phyloP scores from a whole-genome alignment of 2,113 vertebrate species.

The Tragelaphus strepsiceros region DNA sequence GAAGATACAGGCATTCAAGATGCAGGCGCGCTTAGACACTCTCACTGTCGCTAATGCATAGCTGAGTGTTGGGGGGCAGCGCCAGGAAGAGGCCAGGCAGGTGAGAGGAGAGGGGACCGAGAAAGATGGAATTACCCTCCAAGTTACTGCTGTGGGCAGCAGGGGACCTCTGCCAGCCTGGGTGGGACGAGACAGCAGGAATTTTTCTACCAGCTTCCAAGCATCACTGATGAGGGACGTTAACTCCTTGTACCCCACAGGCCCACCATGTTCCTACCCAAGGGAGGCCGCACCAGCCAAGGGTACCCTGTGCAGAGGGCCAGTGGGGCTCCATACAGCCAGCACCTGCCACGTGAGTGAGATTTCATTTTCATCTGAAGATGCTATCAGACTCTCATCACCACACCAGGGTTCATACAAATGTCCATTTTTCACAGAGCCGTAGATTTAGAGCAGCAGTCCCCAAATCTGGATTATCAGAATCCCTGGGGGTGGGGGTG shows the following conservation, averaged over 20 bases:
- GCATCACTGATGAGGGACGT: not conserved
- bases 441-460: not conserved
- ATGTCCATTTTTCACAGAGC: not conserved
- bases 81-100: not conserved
- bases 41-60: too few relatives aligned
- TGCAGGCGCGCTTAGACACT: not conserved
- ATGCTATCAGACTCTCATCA: not conserved
- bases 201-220: not conserved
- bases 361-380: not conserved
- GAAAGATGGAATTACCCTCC: too few relatives aligned
- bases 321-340: rapidly evolving
- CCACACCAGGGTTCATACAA: not conserved
- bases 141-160: not conserved
- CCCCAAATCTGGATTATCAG: not conserved
- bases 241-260: not conserved
- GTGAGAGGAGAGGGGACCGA: not conserved
- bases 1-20: not conserved
- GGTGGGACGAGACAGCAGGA: not conserved
- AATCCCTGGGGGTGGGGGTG: not conserved
- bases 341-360: not conserved
- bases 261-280: not conserved
- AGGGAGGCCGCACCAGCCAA: not conserved
- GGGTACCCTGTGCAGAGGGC: not conserved
- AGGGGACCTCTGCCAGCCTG: not conserved
- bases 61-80: not conserved